These are phyloP conservation scores for Cettia cetti DNA, from an alignment of 2,113 vertebrate genomes.

Conservation along the genomic window DNA sequence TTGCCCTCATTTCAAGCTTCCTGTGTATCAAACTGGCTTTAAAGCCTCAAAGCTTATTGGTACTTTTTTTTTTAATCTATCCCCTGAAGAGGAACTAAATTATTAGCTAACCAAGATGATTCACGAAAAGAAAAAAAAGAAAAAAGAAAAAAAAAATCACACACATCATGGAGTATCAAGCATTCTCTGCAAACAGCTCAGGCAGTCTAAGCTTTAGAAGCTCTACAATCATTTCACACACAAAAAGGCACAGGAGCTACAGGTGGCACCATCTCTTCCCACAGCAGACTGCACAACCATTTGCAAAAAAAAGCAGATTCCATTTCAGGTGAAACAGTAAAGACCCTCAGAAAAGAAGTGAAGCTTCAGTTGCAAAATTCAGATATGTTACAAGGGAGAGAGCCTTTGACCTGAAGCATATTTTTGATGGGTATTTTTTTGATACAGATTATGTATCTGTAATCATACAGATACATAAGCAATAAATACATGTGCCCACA, in stretches of 20 bases:
- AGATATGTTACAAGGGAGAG: background rate
- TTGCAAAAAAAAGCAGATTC: background rate
- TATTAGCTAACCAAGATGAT: background rate
- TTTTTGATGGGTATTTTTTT: background rate
- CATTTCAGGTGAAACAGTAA: background rate
- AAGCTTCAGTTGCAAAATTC: background rate
- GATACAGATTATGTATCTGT: no score
- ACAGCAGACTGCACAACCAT: background rate
- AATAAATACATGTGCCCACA: background rate
- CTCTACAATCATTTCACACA: background rate
- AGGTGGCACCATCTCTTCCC: background rate
- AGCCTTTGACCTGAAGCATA: background rate
- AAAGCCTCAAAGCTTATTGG: conserved; percentile 11
- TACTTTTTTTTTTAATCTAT: background rate
- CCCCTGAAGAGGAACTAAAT: conserved; percentile 5
- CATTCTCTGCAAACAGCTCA: background rate
- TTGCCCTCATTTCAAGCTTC: conserved; percentile 50
- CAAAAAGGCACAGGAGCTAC: background rate
- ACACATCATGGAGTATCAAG: background rate
- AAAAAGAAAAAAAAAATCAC: background rate
- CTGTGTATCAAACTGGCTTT: conserved; percentile 23
- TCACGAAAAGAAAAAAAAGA: background rate
- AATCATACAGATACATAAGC: background rate
- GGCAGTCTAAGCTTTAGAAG: background rate
- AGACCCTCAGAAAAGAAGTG: background rate